Evolutionary conservation across 2,888 invertebrate genomes (phyloP), one percentile per base, ranked within the genome.

Genomic region (Resseliella maxima): DNA sequence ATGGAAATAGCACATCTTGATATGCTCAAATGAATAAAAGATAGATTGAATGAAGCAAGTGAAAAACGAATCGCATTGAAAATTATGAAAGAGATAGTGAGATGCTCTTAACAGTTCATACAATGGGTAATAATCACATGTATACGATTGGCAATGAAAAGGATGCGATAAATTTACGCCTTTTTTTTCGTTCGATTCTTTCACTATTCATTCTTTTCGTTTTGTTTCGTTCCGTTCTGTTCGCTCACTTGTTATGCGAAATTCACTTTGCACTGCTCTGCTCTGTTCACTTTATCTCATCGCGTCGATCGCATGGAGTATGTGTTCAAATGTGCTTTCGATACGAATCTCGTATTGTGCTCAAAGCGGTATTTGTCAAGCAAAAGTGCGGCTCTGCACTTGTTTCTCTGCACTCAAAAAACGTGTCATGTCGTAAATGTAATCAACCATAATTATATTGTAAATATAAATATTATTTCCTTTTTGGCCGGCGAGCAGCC

Each of bases 371-470:
- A 1, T 38, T n/a, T 38, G n/a, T 36, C 38, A 83, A 38, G 36
- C 38, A 6, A 38, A 83, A 38, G 38, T 0, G 24, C 83, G 12
- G 38, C n/a, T n/a, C 8, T 83, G 36, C 83, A 83, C 83, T 83
- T 83, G 83, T 83, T 38, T 36, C 36, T 27, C n/a, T 83, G 0
- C 46, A 15, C 46, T 50, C 46, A 18, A 83, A 83, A 64, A 83
- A 38, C 83, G 83, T 83, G 83, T 83, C 83, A 83, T 38, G 83
- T 83, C 24, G 83, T 83, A 83, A 83, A 83, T 38, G 38, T 83
- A 83, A 83, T 83, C 83, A 83, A 83, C 83, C 38, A 83, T 83
- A 83, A 83, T 83, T 83, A 83, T 83, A 83, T 38, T 83, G 83
- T 83, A 83, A 83, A 83, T 83, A 38, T 83, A 83, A 83, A 83